Conservation (phyloP, 2,113 vertebrate species). For the Nipponia nippon region DNA sequence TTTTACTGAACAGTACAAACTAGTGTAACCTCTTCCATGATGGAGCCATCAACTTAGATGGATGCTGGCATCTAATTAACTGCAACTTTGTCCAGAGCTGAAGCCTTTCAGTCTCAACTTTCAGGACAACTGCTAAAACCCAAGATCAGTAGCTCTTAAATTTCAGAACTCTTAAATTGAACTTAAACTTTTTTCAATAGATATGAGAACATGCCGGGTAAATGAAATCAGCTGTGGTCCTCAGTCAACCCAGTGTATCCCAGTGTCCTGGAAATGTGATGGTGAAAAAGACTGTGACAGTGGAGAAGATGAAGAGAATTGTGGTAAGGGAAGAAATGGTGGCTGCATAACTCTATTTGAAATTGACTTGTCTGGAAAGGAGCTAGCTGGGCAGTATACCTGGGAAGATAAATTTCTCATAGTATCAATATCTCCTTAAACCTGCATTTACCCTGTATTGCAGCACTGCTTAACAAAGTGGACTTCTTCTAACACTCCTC, state of each 20-base stretch:
- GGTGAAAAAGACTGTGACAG: conserved; percentile 94
- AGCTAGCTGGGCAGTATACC: neutral
- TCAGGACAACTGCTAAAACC: neutral
- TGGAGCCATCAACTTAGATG: neutral
- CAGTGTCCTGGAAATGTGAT: conserved; percentile 94
- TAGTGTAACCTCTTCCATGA: neutral
- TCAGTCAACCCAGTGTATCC: conserved; percentile 90
- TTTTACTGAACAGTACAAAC: neutral
- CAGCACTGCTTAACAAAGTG: neutral
- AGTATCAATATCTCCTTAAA: neutral
- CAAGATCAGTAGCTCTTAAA: neutral
- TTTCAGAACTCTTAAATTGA: neutral
- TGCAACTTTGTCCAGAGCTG: neutral
- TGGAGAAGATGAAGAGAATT: conserved; percentile 91
- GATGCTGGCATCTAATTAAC: neutral
- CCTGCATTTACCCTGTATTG: neutral
- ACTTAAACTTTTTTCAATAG: conserved; percentile 67
- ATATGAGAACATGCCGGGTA: conserved; percentile 87
- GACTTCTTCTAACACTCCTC: neutral
- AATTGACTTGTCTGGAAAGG: neutral
- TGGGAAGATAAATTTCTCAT: neutral
- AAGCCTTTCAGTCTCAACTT: neutral
- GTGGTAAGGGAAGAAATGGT: conserved; percentile 79
- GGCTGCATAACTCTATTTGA: neutral
- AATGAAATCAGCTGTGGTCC: conserved; percentile 93